Evolutionary conservation across 1,140 invertebrate genomes (phyloP), one percentile per base, ranked within the genome.

Genomic region (Brachionus asplanchnoidis): DNA sequence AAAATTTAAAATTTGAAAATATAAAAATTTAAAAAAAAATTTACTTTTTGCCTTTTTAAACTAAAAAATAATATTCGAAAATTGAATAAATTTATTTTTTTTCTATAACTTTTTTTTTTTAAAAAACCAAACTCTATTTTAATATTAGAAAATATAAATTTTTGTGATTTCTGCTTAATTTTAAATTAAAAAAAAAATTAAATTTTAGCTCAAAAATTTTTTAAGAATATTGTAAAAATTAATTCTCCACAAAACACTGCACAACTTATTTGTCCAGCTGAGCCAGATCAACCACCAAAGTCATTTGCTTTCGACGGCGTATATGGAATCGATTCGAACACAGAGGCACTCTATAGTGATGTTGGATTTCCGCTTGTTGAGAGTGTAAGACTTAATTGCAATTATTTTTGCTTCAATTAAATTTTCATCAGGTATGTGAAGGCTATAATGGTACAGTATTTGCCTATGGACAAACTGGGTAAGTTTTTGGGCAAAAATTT

Each of bases 251-350:
- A 84, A 92, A 91, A 36, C 90, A 91, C 75, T 93, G 92, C 87
- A 89, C 89, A 40, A 91, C 94, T 17, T 88, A 56, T 89, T 42
- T 92, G 93, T 87, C 92, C 92, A 9, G 86, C 86, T 68, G 92
- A 93, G 86, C 86, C 87, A 5, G 91, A 91, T 42, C 91, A 92
- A 2, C 91, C 92, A 4, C 91, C 93, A 0, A 94, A 95, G 89
- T 90, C 87, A 32, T 95, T 95, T 88, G 93, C 93, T 2, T 93
- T 95, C 88, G 94, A 95, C 88, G 93, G 93, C 17, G 90, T 92
- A 42, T 93, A 93, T 88, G 90, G 88, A 85, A 89, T 88, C 28
- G 90, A 93, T 85, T 92, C 92, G 5, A 92, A 91, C 26, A 93
- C 93, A 73, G 93, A 93, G 87, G 90, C 91, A 85, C 92, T 93